Conservation (phyloP, 2,797 vertebrate species). For the Mus minutoides region DNA sequence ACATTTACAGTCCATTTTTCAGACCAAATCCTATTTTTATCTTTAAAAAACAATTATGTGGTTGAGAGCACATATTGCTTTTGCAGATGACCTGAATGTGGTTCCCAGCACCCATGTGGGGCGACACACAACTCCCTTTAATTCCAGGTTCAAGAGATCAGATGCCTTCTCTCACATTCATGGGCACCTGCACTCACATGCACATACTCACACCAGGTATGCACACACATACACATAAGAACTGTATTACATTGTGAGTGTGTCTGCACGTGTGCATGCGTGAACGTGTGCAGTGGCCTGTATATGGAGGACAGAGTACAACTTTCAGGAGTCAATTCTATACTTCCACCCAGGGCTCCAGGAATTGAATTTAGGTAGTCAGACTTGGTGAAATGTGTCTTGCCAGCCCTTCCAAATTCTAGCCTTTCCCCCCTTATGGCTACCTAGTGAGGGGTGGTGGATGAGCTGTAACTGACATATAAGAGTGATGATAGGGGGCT, state of each 20-base stretch:
- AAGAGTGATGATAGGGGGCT: not conserved
- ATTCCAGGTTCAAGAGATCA: not conserved
- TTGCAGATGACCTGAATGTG: not conserved
- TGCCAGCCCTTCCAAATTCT: not conserved
- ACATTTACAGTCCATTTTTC: constrained; percentile 2
- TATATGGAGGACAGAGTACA: not conserved
- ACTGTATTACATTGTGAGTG: not conserved
- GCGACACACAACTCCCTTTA: not conserved
- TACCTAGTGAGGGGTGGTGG: not conserved
- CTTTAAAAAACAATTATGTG: not conserved
- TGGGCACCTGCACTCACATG: no score
- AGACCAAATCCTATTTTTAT: constrained; percentile 40
- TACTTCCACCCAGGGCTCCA: not conserved
- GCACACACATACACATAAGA: not conserved
- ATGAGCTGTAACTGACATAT: not conserved
- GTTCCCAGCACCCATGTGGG: not conserved
- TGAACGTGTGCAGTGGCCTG: not conserved
- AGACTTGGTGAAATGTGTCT: not conserved
- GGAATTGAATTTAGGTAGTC: not conserved
- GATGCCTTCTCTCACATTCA: not conserved
- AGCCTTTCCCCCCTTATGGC: not conserved
- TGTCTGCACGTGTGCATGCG: no score
- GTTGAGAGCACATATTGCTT: not conserved
- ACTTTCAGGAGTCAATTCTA: no score
- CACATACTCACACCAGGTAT: no score